Percentiles rank a stretch among this genome's conserved stretches.
Conservation (phyloP, 2,797 vertebrate genomes). For the Myotis myotis region DNA sequence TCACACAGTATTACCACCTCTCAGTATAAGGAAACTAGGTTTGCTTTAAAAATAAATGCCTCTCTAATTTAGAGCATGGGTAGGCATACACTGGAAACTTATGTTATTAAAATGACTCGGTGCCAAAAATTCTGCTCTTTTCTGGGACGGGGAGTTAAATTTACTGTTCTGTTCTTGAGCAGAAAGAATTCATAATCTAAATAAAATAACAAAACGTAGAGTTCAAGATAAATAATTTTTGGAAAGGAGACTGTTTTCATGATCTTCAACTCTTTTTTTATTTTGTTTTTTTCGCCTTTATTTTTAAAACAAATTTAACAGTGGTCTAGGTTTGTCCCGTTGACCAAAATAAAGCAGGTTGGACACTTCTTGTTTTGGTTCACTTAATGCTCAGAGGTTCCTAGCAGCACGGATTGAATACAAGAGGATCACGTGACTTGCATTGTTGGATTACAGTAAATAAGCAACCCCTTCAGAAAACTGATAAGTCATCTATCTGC, state of each 20-base stretch:
- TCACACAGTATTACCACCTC: conserved; percentile 6
- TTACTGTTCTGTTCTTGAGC: conserved; percentile 31
- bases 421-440: neutral
- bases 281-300: conserved; percentile 50
- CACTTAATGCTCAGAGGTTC: neutral
- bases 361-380: neutral
- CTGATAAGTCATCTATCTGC: neutral
- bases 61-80: conserved; percentile 54
- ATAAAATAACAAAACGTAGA: conserved; percentile 39
- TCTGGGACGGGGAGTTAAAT: conserved; percentile 27
- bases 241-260: conserved; percentile 55
- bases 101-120: conserved; percentile 17
- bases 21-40: conserved; percentile 47
- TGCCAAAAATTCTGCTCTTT: conserved; percentile 62
- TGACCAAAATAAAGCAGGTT: conserved; percentile 26
- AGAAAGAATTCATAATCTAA: conserved; percentile 59
- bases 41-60: conserved; percentile 51
- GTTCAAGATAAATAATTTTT: conserved; percentile 61
- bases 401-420: neutral
- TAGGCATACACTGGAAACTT: conserved; percentile 33
- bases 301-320: conserved; percentile 47
- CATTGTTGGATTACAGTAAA: neutral
- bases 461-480: neutral
- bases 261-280: conserved; percentile 30
- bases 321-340: conserved; percentile 12